Conservation (phyloP, 1,140 invertebrate species). For the Nymphalis io region DNA sequence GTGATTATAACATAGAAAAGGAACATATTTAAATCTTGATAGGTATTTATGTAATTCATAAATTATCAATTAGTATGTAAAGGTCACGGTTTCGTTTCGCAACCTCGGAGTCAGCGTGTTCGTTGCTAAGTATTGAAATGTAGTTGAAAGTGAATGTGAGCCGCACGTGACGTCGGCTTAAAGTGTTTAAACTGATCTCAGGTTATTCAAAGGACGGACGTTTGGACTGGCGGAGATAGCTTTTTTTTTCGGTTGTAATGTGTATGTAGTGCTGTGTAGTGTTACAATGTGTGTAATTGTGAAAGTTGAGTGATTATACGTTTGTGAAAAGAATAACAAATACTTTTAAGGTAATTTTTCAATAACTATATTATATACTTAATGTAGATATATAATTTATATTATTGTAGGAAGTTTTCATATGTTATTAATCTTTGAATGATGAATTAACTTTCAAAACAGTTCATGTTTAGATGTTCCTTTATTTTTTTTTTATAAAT, state of each 20-base stretch:
- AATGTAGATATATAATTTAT: no score
- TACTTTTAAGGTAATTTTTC: slow-evolving; percentile 4
- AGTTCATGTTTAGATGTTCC: no score
- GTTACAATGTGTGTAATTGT: neutral
- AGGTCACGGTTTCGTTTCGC: slow-evolving; percentile 31
- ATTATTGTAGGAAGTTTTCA: no score
- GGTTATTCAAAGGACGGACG: slow-evolving; percentile 25
- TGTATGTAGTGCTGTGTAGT: slow-evolving; percentile 2
- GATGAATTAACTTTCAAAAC: no score
- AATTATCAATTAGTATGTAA: slow-evolving; percentile 16
- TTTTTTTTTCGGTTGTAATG: neutral
- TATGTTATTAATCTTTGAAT: no score
- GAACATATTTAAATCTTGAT: no score
- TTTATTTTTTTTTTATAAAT: no score
- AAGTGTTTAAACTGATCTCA: slow-evolving; percentile 19
- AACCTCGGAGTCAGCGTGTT: slow-evolving; percentile 23
- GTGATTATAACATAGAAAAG: no score
- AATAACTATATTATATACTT: neutral
- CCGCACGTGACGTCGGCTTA: slow-evolving; percentile 20
- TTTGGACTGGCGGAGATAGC: slow-evolving; percentile 6
- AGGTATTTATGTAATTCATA: slow-evolving; percentile 22
- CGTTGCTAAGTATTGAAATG: slow-evolving; percentile 23
- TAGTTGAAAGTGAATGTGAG: slow-evolving; percentile 37
- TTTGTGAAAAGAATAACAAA: neutral
- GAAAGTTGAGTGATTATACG: slow-evolving; percentile 9